These are phyloP conservation scores for Scaptomyza cyrtandrae DNA, from an alignment of 2,888 invertebrate genomes.

Conservation along the genomic window DNA sequence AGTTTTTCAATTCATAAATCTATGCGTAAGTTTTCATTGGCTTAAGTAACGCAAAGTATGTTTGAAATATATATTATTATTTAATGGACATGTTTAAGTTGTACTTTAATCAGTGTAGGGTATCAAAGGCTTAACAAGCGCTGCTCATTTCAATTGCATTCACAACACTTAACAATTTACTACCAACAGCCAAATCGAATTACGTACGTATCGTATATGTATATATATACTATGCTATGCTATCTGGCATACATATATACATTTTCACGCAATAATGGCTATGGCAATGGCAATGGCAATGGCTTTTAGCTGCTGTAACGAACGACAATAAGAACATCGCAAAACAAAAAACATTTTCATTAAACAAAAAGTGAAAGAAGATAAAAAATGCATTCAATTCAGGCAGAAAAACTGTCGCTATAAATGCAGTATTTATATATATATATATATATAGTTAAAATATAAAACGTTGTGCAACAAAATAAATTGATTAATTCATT, in stretches of 20 bases:
- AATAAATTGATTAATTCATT: slow-evolving; percentile 24
- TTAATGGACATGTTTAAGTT: background rate
- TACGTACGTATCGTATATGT: slow-evolving; percentile 20
- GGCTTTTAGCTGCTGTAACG: too few relatives aligned
- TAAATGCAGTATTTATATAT: slow-evolving; percentile 9
- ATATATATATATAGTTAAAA: slow-evolving; percentile 8
- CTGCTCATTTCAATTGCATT: slow-evolving; percentile 72
- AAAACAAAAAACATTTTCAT: slow-evolving; percentile 52
- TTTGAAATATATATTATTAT: background rate
- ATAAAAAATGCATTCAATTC: slow-evolving; percentile 15
- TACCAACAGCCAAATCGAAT: slow-evolving; percentile 50
- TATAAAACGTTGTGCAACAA: slow-evolving; percentile 12
- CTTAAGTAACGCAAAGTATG: background rate
- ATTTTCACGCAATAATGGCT: slow-evolving; percentile 71
- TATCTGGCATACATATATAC: slow-evolving; percentile 48
- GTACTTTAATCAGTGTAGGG: slow-evolving; percentile 10
- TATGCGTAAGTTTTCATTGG: background rate
- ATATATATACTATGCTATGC: too few relatives aligned
- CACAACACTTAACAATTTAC: slow-evolving; percentile 72
- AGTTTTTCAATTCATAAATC: background rate
- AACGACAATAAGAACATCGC: slow-evolving; percentile 31
- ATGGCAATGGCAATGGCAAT: slow-evolving; percentile 3
- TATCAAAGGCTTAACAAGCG: slow-evolving; percentile 18
- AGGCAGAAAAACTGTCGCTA: slow-evolving; percentile 18
- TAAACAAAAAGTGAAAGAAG: slow-evolving; percentile 16